Conservation (phyloP, 2,797 vertebrate species). For the Eremophila alpestris region DNA sequence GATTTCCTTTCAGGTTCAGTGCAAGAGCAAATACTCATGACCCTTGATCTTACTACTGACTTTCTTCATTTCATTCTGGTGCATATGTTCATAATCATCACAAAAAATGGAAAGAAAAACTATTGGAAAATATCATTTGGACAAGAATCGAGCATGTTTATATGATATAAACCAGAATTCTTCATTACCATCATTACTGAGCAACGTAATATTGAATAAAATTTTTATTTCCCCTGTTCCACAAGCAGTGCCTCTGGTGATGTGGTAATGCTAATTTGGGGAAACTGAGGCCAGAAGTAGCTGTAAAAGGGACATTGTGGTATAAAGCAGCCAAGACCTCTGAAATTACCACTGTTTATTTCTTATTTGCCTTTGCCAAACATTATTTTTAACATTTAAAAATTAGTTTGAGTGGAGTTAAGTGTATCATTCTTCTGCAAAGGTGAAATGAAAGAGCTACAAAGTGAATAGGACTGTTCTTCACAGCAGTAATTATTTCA, state of each 20-base stretch:
- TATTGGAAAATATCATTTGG: neutral
- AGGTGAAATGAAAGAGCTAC: neutral
- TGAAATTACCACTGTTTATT: neutral
- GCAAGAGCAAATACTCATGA: conserved; percentile 3
- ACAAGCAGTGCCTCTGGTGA: neutral
- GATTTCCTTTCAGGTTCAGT: conserved; percentile 48
- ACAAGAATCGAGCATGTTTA: neutral
- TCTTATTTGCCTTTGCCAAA: neutral
- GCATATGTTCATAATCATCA: neutral
- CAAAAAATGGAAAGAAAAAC: neutral
- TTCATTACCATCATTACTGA: neutral
- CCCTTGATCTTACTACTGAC: neutral
- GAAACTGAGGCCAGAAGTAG: neutral
- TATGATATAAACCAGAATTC: neutral
- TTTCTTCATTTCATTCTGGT: neutral
- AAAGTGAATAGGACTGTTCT: neutral
- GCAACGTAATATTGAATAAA: neutral
- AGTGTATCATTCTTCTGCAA: neutral
- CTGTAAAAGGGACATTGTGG: neutral
- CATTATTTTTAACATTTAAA: neutral
- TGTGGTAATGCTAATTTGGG: neutral
- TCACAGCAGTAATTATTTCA: neutral
- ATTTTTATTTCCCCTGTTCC: neutral
- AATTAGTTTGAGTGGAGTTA: neutral
- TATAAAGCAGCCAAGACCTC: neutral